Evolutionary conservation across 2,113 vertebrate genomes (phyloP), one percentile per base, ranked within the genome.

Genomic region (Odontesthes bonariensis): DNA sequence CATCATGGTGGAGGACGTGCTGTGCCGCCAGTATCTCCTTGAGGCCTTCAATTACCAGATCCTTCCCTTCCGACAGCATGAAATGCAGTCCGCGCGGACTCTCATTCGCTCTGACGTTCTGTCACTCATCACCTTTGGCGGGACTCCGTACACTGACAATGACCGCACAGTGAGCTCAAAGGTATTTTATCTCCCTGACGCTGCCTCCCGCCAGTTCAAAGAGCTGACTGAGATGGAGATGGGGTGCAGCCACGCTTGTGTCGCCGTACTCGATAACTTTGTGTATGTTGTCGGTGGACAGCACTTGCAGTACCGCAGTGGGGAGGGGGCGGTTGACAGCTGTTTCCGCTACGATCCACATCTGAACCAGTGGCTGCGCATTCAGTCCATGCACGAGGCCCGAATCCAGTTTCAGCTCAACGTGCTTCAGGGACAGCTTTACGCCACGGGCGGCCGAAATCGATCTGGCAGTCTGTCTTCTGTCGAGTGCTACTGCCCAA

Each of bases 41-140:
- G 98, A 99, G 75, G 98, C 98, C 14, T 98, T 99, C 91, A 99
- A 97, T 63, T 99, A 98, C 91, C 98, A 98, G 90, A 97, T 99
- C 81, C 94, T 99, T 75, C 98, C 98, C 10, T 99, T 98, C 75
- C 92, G 98, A 10, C 97, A 99, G 91, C 98, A 99, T 0, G 97
- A 98, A 89, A 97, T 99, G 97, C 98, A 96, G 83, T 98, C 96
- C 0, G 88, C 94, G 0, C 94, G 98, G 33, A 99, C 98, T 0
- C 70, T 91, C 6, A 94, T 98, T 75, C 97, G 98, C 63, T 97
- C 96, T 0, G 96, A 99, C 0, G 90, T 93, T 5, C 84, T 93
- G 27, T 97, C 97, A 0, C 93, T 99, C 1, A 89, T 98, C 68
- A 94, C 98, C 9, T 99, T 99, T 0, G 98, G 98, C 0, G 98